These are phyloP conservation scores for Ostrea edulis DNA, from an alignment of 1,140 invertebrate genomes.

Conservation along the genomic window DNA sequence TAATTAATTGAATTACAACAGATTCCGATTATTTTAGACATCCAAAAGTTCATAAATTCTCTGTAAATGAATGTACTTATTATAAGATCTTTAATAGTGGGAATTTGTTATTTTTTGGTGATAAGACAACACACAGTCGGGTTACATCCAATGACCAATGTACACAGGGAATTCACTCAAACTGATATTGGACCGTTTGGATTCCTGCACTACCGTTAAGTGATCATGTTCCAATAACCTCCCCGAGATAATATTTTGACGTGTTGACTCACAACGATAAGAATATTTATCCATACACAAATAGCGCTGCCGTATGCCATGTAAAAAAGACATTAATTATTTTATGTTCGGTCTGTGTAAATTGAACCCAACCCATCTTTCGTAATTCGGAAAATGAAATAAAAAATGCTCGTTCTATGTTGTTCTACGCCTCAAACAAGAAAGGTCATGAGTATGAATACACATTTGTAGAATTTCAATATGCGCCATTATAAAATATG, in stretches of 20 bases:
- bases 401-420: too few relatives aligned
- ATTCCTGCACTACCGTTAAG: conserved; percentile 7
- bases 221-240: neutral
- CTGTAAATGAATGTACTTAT: neutral
- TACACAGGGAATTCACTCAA: neutral
- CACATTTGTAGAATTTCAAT: too few relatives aligned
- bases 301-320: neutral
- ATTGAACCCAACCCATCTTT: conserved; percentile 19
- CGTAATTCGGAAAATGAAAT: neutral
- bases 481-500: too few relatives aligned
- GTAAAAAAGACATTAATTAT: conserved; percentile 13
- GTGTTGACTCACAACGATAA: conserved; percentile 32
- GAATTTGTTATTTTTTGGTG: neutral
- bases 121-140: neutral
- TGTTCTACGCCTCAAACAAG: too few relatives aligned
- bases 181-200: neutral
- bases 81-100: neutral
- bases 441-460: too few relatives aligned
- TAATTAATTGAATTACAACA: neutral
- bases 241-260: conserved; percentile 21
- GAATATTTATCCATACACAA: conserved; percentile 30
- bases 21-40: neutral
- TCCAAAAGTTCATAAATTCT: conserved; percentile 11
- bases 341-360: neutral
- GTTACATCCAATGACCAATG: neutral